A percentile compares a stretch with the other conserved stretches of the same genome.
Evolutionary conservation across 2,888 invertebrate genomes (phyloP).

Genomic region (Cheilosia grossa): DNA sequence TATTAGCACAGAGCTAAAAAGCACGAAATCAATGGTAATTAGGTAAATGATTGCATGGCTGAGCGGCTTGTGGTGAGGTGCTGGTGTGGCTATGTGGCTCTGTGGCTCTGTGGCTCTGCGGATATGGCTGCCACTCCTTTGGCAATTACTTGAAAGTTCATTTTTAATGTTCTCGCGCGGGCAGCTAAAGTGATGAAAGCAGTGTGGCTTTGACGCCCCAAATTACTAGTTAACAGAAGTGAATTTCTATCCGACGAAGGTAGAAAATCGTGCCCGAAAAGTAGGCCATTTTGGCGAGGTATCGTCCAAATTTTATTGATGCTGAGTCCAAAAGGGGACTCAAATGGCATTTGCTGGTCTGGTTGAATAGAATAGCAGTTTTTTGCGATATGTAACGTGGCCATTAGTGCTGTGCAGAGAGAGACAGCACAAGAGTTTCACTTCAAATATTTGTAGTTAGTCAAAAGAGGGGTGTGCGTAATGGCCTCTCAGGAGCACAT

Average conservation of each 20-base stretch:
- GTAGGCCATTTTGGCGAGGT: background rate
- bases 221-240: conserved; percentile 44
- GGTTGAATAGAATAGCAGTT: no score
- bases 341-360: no score
- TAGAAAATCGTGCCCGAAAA: conserved; percentile 7
- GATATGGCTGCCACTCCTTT: conserved; percentile 51
- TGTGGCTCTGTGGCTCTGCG: background rate
- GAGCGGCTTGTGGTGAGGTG: conserved; percentile 13
- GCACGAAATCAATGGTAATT: conserved; percentile 66
- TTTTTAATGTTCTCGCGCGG: conserved; percentile 22
- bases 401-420: no score
- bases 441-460: no score
- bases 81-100: background rate
- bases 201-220: conserved; percentile 25
- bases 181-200: conserved; percentile 19
- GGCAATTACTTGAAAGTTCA: conserved; percentile 63
- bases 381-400: no score
- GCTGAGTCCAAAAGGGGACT: no score
- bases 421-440: no score
- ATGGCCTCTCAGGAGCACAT: no score
- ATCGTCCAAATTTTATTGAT: background rate
- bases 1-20: conserved; percentile 46
- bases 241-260: conserved; percentile 9
- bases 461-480: no score
- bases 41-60: conserved; percentile 61